These are phyloP conservation scores for Halcyon malimbica DNA, from an alignment of 2,113 vertebrate genomes.

Conservation along the genomic window DNA sequence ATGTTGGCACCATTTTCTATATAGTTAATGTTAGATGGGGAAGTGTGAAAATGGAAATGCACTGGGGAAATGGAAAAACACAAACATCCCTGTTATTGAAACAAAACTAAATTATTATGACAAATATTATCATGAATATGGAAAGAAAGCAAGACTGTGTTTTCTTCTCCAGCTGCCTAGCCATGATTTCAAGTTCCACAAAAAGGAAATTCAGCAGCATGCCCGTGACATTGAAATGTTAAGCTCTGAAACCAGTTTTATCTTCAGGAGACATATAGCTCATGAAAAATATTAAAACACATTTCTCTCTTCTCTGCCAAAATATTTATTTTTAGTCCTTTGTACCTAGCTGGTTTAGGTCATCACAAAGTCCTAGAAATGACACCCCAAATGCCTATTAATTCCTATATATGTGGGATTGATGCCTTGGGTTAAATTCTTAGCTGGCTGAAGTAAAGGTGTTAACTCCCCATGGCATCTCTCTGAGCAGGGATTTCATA, in stretches of 20 bases:
- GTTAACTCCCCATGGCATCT: background rate
- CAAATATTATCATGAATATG: conserved; percentile 59
- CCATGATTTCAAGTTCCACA: background rate
- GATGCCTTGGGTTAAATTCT: background rate
- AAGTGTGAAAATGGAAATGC: conserved; percentile 60
- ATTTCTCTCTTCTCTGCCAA: background rate
- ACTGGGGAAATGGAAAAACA: conserved; percentile 29
- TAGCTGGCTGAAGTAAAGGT: background rate
- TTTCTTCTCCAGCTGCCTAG: conserved; percentile 6
- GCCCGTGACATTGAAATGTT: background rate
- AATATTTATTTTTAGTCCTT: background rate
- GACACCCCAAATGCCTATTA: background rate
- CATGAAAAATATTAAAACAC: background rate
- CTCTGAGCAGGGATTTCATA: background rate
- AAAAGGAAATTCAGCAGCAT: conserved; percentile 24
- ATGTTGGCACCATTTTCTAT: conserved; percentile 29
- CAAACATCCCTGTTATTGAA: conserved; percentile 20
- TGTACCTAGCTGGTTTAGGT: background rate
- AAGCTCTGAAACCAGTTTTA: background rate
- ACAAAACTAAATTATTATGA: conserved; percentile 59
- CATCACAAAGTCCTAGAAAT: background rate
- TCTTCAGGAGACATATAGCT: background rate
- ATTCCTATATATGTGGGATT: background rate
- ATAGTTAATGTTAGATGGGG: conserved; percentile 29
- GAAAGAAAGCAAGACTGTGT: conserved; percentile 21